These are phyloP conservation scores for Brachypodius melanocephalos DNA, from an alignment of 2,113 vertebrate species.

Conservation along the genomic window DNA sequence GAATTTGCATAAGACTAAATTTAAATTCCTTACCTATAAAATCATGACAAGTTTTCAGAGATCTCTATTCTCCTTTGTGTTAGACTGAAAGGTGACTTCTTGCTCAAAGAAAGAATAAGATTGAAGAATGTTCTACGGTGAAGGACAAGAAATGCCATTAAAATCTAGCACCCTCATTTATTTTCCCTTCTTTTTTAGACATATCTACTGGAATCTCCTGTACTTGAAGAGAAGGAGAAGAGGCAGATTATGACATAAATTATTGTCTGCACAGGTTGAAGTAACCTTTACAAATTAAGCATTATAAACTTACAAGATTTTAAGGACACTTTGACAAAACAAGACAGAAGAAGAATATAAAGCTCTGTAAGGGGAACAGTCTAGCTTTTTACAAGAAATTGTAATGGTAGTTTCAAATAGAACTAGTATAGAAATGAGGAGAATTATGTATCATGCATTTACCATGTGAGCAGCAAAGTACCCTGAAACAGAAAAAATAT, in stretches of 20 bases:
- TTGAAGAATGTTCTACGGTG: background rate
- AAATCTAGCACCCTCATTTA: background rate
- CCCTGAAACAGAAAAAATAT: constrained; percentile 15
- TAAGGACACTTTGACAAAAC: background rate
- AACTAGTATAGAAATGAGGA: background rate
- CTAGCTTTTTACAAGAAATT: background rate
- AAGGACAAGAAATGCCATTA: background rate
- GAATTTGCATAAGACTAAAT: background rate
- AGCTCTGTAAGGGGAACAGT: background rate
- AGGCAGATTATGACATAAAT: background rate
- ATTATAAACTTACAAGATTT: background rate
- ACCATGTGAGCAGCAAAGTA: background rate
- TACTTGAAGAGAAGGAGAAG: background rate
- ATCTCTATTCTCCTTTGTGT: background rate
- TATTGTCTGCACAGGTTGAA: background rate
- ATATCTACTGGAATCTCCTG: background rate
- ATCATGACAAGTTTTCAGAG: background rate
- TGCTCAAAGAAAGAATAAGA: background rate
- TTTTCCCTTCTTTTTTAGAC: background rate
- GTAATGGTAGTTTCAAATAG: background rate
- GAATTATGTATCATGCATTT: background rate
- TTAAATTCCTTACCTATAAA: background rate
- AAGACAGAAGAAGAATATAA: background rate
- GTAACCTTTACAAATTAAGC: background rate
- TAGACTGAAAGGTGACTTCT: background rate